Conservation (phyloP, 2,797 vertebrate genomes). For the Enteromius afrohamiltoni region DNA sequence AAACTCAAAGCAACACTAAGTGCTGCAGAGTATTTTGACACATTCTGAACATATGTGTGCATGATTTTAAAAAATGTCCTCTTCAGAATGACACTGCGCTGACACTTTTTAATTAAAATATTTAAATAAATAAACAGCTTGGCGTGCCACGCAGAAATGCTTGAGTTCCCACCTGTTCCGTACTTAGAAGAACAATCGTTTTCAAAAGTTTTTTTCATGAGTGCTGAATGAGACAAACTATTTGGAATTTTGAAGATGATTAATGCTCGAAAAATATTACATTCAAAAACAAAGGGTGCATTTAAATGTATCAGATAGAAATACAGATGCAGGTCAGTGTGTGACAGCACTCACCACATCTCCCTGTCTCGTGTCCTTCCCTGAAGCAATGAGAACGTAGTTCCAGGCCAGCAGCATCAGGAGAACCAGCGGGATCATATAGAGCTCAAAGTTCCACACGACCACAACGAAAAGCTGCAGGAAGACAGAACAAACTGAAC, state of each 20-base stretch:
- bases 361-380: constrained; percentile 91
- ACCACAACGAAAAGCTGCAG: constrained; percentile 90
- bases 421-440: constrained; percentile 93
- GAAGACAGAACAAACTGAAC: constrained; percentile 31
- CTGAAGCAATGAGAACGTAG: constrained; percentile 91
- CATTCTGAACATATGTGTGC: constrained; percentile 64
- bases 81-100: constrained; percentile 76
- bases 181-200: constrained; percentile 49
- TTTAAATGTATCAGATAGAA: constrained; percentile 26
- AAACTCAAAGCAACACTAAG: not conserved
- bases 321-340: constrained; percentile 45
- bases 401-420: constrained; percentile 92
- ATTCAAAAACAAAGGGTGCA: not conserved
- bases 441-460: constrained; percentile 99
- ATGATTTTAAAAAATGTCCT: constrained; percentile 80
- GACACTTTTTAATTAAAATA: constrained; percentile 81
- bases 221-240: not conserved
- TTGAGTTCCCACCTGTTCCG: constrained; percentile 73
- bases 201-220: not conserved
- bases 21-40: constrained; percentile 4
- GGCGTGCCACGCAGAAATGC: constrained; percentile 76
- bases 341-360: constrained; percentile 85
- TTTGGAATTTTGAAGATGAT: not conserved
- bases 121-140: constrained; percentile 78
- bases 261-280: not conserved